Conservation (phyloP, 2,888 invertebrate genomes). For the Cosmia trapezina region DNA sequence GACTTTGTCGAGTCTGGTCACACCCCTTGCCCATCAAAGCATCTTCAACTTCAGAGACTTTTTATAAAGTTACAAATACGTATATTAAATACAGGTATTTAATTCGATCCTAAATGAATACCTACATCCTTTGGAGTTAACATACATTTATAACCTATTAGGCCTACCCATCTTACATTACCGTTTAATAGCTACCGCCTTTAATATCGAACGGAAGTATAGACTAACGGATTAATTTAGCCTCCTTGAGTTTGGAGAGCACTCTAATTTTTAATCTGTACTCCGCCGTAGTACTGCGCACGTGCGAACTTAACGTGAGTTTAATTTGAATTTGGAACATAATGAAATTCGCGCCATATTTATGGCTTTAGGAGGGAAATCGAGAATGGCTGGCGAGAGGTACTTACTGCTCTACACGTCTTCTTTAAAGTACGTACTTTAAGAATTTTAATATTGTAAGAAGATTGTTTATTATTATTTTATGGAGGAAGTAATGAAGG, state of each 20-base stretch:
- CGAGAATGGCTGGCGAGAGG: constrained; percentile 75
- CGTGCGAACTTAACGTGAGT: constrained; percentile 87
- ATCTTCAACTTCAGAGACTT: too few relatives aligned
- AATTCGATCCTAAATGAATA: background rate
- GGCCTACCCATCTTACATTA: background rate
- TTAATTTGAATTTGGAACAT: constrained; percentile 87
- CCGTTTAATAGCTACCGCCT: constrained; percentile 9
- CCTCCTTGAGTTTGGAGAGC: constrained; percentile 69
- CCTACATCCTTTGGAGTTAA: background rate
- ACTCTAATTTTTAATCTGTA: constrained; percentile 75
- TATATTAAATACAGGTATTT: background rate
- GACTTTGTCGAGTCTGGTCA: too few relatives aligned
- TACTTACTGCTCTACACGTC: constrained; percentile 64
- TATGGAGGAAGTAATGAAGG: constrained; percentile 6
- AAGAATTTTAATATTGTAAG: constrained; percentile 43
- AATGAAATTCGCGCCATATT: constrained; percentile 88
- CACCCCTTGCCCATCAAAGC: too few relatives aligned
- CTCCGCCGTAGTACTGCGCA: constrained; percentile 79
- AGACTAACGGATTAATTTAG: constrained; percentile 64
- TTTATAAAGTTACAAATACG: background rate
- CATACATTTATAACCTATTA: background rate
- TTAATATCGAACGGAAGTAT: constrained; percentile 58
- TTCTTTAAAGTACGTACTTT: constrained; percentile 51
- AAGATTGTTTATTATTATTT: constrained; percentile 30
- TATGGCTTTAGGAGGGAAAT: constrained; percentile 85